Base-by-base conservation (phyloP, 2,888 invertebrate genomes). In the Aphelenchoides bicaudatus region DNA sequence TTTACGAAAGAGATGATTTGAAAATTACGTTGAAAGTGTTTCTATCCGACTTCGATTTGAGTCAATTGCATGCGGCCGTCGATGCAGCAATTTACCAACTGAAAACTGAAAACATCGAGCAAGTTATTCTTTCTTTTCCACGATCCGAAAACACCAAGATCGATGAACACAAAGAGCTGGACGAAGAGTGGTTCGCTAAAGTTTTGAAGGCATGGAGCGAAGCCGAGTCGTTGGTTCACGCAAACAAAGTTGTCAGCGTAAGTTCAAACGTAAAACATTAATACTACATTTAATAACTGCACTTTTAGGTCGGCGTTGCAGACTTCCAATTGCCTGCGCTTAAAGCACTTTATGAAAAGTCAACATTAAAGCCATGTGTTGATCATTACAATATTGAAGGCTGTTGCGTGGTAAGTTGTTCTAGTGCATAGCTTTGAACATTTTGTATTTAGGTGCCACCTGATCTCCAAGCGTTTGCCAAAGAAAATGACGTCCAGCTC, bases 401-500 rank as follows among this genome's bases (percentile, higher is more conserved):
- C 16, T 79, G 78, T 58, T 79, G 78, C 47, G 70, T 73, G 51
- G 77, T 75, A 28, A 58, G 73, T 62, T 43, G n/a, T 30, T 25
- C 27, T 39, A 27, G 10, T 52, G 4, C 16, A 8, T 57, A 6
- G 5, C 19, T 5, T 47, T 16, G 8, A 8, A 21, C 16, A 10
- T 21, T 19, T 6, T 25, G 6, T 4, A 16, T 58, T 47, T 50
- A 73, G 71, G 71, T 96, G 55, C 93, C 94, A 23, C 88, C 90
- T 1, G 86, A 88, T 1, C 84, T 96, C 66, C 88, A 90, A 80
- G 86, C 87, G 65, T 96, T 90, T 82, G 91, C 94, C 63, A 88
- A 88, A 72, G 87, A 88, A 66, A 87, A 92, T 74, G 89, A 90
- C 75, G 88, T 98, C 62, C 91, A 92, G 79, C 82, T 98, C 37